phyloP scores from a whole-genome alignment of 1,140 invertebrate species.

The Papilio polytes region DNA sequence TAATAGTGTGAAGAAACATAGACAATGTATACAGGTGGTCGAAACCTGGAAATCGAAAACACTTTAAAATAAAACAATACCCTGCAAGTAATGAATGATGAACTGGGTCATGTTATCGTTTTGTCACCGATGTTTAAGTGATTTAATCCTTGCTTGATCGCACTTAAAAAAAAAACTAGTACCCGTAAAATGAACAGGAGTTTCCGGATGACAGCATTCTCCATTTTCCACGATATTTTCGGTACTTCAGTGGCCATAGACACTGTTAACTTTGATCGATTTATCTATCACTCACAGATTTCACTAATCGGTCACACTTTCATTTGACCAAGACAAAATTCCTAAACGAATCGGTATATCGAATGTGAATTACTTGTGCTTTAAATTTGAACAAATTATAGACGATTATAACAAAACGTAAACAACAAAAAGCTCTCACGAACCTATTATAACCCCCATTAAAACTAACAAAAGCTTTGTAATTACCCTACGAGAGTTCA shows the following conservation, averaged over 20 bases:
- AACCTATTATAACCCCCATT: background rate
- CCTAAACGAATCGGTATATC: constrained; percentile 15
- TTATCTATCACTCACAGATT: constrained; percentile 47
- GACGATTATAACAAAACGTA: background rate
- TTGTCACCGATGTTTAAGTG: background rate
- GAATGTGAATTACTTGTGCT: constrained; percentile 11
- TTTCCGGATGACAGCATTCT: constrained; percentile 49
- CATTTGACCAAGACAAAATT: constrained; percentile 39
- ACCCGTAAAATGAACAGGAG: constrained; percentile 59
- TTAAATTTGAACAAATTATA: constrained; percentile 10
- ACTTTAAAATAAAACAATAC: too few species aligned
- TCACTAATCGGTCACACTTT: constrained; percentile 71
- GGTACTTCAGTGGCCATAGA: constrained; percentile 36
- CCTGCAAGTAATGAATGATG: too few species aligned
- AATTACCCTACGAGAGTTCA: background rate
- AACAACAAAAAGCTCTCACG: constrained; percentile 3
- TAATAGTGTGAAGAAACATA: too few species aligned
- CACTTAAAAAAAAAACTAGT: constrained; percentile 38
- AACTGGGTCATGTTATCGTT: too few species aligned
- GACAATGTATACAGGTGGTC: too few species aligned
- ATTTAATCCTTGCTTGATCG: background rate
- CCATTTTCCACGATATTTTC: constrained; percentile 47
- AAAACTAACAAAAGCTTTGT: background rate
- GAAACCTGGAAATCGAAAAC: too few species aligned
- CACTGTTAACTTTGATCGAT: constrained; percentile 40